Percentiles rank a stretch among this genome's conserved stretches.
Conservation (phyloP, 2,888 invertebrate species). For the Eristalinus aeneus region DNA sequence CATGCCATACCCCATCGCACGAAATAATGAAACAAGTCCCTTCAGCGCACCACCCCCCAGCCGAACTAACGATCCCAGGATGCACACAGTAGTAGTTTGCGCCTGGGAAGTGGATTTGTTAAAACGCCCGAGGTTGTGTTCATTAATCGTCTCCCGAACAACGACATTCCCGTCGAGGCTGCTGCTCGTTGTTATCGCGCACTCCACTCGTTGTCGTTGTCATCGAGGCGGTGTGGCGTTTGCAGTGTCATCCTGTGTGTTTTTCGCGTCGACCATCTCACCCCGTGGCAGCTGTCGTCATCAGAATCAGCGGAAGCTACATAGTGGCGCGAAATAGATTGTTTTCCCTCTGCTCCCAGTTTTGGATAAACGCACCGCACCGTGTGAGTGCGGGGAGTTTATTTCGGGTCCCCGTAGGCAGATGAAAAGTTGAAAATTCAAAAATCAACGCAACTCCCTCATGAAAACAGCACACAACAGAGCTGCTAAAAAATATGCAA, state of each 20-base stretch:
- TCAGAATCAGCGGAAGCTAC: slow-evolving; percentile 55
- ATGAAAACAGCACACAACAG: slow-evolving; percentile 23
- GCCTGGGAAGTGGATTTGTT: slow-evolving; percentile 24
- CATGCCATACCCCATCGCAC: background rate
- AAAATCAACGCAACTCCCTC: slow-evolving; percentile 52
- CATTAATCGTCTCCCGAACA: slow-evolving; percentile 57
- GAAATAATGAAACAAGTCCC: background rate
- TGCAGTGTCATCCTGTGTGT: background rate
- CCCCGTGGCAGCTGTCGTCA: slow-evolving; percentile 37
- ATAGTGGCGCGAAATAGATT: slow-evolving; percentile 31
- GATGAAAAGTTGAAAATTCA: slow-evolving; percentile 48
- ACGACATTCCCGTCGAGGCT: background rate
- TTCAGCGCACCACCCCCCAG: slow-evolving; percentile 21
- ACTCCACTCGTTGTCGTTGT: background rate
- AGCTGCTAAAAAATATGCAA: slow-evolving; percentile 1
- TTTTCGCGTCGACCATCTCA: slow-evolving; percentile 1
- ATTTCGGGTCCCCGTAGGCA: slow-evolving; percentile 32
- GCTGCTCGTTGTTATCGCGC: background rate
- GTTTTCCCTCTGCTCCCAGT: slow-evolving; percentile 13
- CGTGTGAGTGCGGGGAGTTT: slow-evolving; percentile 8
- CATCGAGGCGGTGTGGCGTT: background rate
- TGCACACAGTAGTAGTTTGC: background rate
- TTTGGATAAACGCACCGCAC: background rate
- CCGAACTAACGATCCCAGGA: slow-evolving; percentile 40
- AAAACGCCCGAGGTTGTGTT: slow-evolving; percentile 65